These are phyloP conservation scores for Crocodylus rhombifer DNA, from an alignment of 2,797 vertebrate species.

Conservation along the genomic window DNA sequence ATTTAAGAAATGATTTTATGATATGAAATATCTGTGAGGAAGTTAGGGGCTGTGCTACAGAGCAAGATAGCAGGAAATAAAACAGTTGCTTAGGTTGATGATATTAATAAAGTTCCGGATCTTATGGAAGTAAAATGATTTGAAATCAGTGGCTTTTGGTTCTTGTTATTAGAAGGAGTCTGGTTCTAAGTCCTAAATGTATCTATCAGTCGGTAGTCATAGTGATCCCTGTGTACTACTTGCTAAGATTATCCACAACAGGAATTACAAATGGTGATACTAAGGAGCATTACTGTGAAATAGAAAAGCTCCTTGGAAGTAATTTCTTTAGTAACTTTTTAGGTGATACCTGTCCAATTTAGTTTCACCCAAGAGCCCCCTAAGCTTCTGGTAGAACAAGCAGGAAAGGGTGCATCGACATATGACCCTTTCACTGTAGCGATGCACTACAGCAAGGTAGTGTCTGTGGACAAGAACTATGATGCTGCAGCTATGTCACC, in stretches of 20 bases:
- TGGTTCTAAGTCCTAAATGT: not conserved
- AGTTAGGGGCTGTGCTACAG: not conserved
- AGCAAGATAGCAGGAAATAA: not conserved
- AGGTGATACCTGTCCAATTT: not conserved
- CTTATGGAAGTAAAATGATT: too few relatives aligned
- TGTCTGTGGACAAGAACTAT: too few relatives aligned
- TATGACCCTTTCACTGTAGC: too few relatives aligned
- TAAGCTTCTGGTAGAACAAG: not conserved
- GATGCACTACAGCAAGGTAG: too few relatives aligned
- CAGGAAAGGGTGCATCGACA: not conserved
- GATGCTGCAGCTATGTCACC: too few relatives aligned
- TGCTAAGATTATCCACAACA: not conserved
- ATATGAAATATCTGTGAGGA: not conserved
- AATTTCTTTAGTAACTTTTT: not conserved
- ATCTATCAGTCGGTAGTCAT: not conserved
- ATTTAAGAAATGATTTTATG: not conserved
- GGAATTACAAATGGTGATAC: not conserved
- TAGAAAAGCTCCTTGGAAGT: not conserved
- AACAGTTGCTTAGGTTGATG: not conserved
- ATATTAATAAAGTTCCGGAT: not conserved
- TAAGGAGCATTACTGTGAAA: not conserved
- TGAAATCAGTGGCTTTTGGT: not conserved
- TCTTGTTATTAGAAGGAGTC: not conserved
- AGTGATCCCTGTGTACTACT: not conserved
- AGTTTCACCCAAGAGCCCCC: not conserved